Base-by-base conservation (phyloP, 2,113 vertebrate species). In the Dolichallabes microphthalmus region DNA sequence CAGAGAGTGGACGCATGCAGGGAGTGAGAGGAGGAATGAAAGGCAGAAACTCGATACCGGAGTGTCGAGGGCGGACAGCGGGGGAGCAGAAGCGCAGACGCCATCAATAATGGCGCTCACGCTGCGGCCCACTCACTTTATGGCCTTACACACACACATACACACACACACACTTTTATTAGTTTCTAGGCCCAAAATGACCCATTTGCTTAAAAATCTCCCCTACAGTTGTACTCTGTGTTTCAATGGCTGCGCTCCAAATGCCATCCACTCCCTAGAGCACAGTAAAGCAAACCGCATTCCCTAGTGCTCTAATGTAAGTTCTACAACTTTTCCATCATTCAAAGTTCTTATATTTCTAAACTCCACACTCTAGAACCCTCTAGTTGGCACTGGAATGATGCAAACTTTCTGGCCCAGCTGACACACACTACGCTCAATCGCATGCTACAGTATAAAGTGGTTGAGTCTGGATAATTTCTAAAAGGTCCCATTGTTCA, bases 41-140 rank as follows among this genome's bases (percentile, higher is more conserved):
- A 84, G 80, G 94, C 89, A 94, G 94, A 95, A 97, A 97, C 95
- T 93, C 90, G 96, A 96, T 93, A 94, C 94, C 90, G 92, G 92
- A 95, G 95, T 95, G 96, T 95, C 94, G 95, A 93, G 93, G 88
- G 92, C 90, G 92, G 96, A 94, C 93, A 95, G 95, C 92, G 92
- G 93, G 94, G 92, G 94, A 95, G 94, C 92, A 90, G 92, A 93
- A 92, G 91, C 88, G 86, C 89, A 35, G 84, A 88, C 61, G 84
- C 93, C 91, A 94, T 95, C 93, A 94, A 94, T 94, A 94, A 94
- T 93, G 30, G 52, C 58, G 73, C 19, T 11, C 80, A 39, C 83
- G 76, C 85, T 53, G 57, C 81, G 53, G 80, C 81, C 83, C 27
- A 80, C 85, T 88, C 63, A 20, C 73, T 86, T 86, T 86, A 86